Conservation (phyloP, 2,113 vertebrate species). For the Chaetorhynchus papuensis region DNA sequence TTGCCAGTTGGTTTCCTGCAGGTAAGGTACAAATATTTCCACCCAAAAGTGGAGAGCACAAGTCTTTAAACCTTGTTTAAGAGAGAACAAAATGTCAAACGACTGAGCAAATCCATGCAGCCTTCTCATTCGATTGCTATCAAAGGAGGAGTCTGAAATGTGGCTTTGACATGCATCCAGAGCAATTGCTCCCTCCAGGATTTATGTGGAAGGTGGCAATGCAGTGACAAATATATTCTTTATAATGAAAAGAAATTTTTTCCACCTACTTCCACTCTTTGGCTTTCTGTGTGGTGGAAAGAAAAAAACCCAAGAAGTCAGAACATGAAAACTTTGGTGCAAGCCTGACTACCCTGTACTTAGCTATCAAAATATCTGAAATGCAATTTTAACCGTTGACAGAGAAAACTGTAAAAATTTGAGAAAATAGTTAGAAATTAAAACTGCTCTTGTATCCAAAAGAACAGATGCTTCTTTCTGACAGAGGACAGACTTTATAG, state of each 20-base stretch:
- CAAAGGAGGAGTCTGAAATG: background rate
- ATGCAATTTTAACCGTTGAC: background rate
- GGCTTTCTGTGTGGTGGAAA: background rate
- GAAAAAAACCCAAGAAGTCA: background rate
- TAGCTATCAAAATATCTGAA: background rate
- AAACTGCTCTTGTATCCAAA: background rate
- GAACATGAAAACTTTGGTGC: background rate
- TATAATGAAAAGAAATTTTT: background rate
- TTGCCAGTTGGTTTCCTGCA: background rate
- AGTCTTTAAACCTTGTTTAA: background rate
- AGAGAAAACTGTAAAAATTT: background rate
- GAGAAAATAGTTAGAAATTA: background rate
- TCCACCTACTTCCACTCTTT: background rate
- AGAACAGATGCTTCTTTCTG: background rate
- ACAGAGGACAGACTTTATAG: background rate
- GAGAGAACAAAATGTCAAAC: background rate
- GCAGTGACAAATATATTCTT: background rate
- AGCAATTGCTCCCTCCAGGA: background rate
- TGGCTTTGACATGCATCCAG: background rate
- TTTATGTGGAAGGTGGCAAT: background rate
- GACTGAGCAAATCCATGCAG: background rate
- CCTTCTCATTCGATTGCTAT: background rate
- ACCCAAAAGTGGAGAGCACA: background rate
- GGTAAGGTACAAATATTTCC: background rate
- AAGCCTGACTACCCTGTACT: background rate